Percentiles rank a stretch among this genome's conserved stretches.
phyloP scores from a whole-genome alignment of 2,113 vertebrate genomes.

The Recurvirostra avosetta region DNA sequence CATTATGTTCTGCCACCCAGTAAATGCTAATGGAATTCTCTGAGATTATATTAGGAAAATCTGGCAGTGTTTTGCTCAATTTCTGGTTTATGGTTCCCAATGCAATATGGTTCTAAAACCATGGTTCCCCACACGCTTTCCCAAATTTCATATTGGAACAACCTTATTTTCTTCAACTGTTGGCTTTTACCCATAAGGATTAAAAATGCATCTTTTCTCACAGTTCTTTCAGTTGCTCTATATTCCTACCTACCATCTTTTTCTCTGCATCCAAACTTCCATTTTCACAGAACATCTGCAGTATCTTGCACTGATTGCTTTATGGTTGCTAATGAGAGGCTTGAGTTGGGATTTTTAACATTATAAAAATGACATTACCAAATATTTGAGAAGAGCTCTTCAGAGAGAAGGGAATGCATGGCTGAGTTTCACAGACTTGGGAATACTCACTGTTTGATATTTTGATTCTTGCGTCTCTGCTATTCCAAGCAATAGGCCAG shows the following conservation, averaged over 20 bases:
- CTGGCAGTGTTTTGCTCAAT: background rate
- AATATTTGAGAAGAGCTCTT: conserved; percentile 49
- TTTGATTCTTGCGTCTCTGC: background rate
- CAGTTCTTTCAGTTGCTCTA: background rate
- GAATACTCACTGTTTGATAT: background rate
- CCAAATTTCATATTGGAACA: conserved; percentile 4
- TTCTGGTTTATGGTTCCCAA: background rate
- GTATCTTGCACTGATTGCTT: background rate
- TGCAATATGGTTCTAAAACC: conserved; percentile 27
- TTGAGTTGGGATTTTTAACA: conserved; percentile 6
- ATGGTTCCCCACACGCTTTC: conserved; percentile 3
- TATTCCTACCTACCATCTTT: conserved; percentile 19
- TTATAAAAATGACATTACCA: background rate
- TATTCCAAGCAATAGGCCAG: background rate
- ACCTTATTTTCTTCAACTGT: background rate
- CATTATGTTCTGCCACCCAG: conserved; percentile 33
- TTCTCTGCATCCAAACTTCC: conserved; percentile 21
- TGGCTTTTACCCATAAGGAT: conserved; percentile 16
- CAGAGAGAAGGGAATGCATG: background rate
- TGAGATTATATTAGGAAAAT: conserved; percentile 12
- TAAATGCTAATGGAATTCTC: conserved; percentile 40
- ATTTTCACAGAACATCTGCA: conserved; percentile 62
- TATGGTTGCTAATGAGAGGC: conserved; percentile 32
- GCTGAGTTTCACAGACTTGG: background rate
- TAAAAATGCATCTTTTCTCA: conserved; percentile 24